Percentiles rank a stretch among this genome's conserved stretches.
Conservation (phyloP, 2,113 vertebrate species). For the Probosciger aterrimus region DNA sequence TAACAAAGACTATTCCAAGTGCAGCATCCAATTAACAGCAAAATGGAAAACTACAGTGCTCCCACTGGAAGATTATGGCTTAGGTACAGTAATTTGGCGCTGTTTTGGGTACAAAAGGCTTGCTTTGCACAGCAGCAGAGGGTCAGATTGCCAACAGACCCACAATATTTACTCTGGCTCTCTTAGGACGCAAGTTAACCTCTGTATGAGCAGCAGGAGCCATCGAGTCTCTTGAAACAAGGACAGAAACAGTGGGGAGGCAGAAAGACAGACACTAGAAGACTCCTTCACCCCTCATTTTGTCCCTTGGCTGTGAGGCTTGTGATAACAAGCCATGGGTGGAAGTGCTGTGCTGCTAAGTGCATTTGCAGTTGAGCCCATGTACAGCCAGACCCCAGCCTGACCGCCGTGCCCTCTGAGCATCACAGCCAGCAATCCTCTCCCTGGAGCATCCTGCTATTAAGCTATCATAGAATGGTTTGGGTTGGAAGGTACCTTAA, state of each 20-base stretch:
- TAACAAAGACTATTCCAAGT: conserved; percentile 8
- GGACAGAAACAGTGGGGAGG: background rate
- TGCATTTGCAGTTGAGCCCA: background rate
- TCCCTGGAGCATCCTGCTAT: rapidly evolving
- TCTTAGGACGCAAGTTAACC: background rate
- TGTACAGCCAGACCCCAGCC: background rate
- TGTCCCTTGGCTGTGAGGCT: background rate
- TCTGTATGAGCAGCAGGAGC: background rate
- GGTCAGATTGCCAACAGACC: conserved; percentile 6
- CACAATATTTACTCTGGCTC: background rate
- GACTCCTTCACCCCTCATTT: background rate
- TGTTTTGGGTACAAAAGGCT: conserved; percentile 24
- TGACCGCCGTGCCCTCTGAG: background rate
- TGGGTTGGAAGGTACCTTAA: background rate
- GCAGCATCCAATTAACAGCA: conserved; percentile 58
- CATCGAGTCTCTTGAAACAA: background rate
- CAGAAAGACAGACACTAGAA: background rate
- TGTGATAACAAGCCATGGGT: background rate
- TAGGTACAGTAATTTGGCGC: conserved; percentile 44
- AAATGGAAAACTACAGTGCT: conserved; percentile 37
- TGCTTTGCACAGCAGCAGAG: background rate
- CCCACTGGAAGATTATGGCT: conserved; percentile 29
- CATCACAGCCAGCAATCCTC: background rate
- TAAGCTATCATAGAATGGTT: background rate
- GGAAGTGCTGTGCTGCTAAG: background rate